These are phyloP conservation scores for Mylabris sibirica DNA, from an alignment of 2,888 invertebrate genomes.

Conservation along the genomic window DNA sequence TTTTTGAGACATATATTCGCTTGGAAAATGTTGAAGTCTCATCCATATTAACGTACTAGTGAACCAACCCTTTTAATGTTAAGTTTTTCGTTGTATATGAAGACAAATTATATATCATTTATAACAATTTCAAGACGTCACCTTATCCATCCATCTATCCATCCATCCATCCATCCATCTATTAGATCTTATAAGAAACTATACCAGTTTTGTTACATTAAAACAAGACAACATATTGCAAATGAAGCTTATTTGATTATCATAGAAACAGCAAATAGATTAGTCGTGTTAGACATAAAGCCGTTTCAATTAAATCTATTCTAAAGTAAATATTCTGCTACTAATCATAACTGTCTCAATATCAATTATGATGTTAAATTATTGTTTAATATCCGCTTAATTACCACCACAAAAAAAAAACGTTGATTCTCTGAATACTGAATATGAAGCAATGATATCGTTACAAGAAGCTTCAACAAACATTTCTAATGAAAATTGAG, in stretches of 20 bases:
- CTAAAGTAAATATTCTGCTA: not conserved
- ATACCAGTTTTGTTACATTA: not conserved
- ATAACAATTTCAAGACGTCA: not conserved
- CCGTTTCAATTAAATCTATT: not conserved
- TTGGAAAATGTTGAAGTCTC: not conserved
- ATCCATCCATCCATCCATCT: not conserved
- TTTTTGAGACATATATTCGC: not conserved
- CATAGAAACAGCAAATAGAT: not conserved
- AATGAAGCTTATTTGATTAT: not conserved
- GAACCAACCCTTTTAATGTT: not conserved
- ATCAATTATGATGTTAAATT: not conserved
- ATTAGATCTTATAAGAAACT: not conserved
- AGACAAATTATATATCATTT: not conserved
- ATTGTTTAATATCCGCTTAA: not conserved
- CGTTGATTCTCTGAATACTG: not conserved
- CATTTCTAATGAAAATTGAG: not conserved
- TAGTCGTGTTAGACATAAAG: not conserved
- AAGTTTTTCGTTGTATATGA: not conserved
- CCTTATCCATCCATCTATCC: not conserved
- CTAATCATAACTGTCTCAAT: not conserved
- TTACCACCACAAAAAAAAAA: not conserved
- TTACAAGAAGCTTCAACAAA: not conserved
- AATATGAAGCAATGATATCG: too few relatives aligned
- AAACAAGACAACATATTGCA: not conserved
- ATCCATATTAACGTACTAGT: not conserved